Conservation (phyloP, 2,113 vertebrate genomes). For the Nibea albiflora region DNA sequence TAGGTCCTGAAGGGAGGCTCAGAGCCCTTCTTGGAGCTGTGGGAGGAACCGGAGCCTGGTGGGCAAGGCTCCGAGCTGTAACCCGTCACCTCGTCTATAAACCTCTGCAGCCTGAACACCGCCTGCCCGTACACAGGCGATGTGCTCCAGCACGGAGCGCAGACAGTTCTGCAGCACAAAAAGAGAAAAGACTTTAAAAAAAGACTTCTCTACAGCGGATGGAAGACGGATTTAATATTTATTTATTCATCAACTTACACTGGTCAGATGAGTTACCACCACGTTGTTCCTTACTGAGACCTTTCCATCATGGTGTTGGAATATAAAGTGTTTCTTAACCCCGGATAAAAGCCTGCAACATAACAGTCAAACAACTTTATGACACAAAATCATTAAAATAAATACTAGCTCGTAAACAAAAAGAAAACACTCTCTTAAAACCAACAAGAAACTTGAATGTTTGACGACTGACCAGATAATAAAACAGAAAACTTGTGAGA, state of each 20-base stretch:
- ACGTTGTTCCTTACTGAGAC: conserved; percentile 93
- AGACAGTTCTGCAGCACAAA: conserved; percentile 87
- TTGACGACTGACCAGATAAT: too few relatives aligned
- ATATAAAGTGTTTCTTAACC: conserved; percentile 96
- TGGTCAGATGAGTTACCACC: conserved; percentile 94
- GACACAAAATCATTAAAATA: not conserved
- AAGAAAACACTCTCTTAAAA: not conserved
- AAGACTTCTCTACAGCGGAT: not conserved
- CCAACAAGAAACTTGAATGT: not conserved
- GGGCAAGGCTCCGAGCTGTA: conserved; percentile 85
- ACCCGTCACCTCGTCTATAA: conserved; percentile 97
- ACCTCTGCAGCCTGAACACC: conserved; percentile 92
- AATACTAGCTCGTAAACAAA: not conserved
- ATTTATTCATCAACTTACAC: conserved; percentile 83
- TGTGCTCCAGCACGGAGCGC: conserved; percentile 92
- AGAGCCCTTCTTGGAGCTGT: conserved; percentile 85
- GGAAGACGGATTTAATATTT: not conserved
- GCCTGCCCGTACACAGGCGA: conserved; percentile 95
- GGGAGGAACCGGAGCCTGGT: conserved; percentile 82
- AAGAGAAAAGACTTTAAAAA: not conserved
- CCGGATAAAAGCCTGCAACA: conserved; percentile 94
- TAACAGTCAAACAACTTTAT: not conserved
- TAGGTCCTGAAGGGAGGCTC: conserved; percentile 97
- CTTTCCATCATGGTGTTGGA: conserved; percentile 94
- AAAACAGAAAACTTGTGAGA: not conserved